Evolutionary conservation across 2,113 vertebrate genomes (phyloP), one percentile per base, ranked within the genome.

Genomic region (Hyaena hyaena): DNA sequence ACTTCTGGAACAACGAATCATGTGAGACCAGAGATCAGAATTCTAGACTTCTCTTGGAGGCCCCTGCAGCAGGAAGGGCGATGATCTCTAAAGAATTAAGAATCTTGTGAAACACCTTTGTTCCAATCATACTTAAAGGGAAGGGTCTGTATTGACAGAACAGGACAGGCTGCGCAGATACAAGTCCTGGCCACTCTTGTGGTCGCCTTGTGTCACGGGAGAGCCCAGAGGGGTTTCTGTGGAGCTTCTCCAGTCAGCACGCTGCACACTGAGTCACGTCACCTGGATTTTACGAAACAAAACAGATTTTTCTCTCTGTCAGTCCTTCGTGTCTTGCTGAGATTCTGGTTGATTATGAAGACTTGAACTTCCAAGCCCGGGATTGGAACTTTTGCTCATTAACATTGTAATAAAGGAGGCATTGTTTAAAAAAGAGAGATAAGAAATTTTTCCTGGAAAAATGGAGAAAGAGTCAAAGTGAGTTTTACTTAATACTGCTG

Each of bases 131-230:
- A 39, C 24, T 43, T 88, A 1, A 5, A 17, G 33, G 48, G 53
- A 12, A 68, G 45, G 12, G 50, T 55, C 24, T 31, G 2, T 43
- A 26, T 43, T 6, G 11, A 23, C 66, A 53, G 77, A 45, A 15
- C 10, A 2, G 45, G 55, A 7, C 16, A 28, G 43, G 68, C 48
- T 33, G 48, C 14, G 33, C 31, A 17, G 15, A 17, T 12, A 3
- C 0, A 48, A 7, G 1, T 33, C 21, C 12, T 0, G 1, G 4
- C 4, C 0, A 4, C 24, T 65, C 28, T 11, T 0, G 0, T 1
- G 28, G 7, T 17, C 17, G 4, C 14, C 0, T 1, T 2, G 3
- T 21, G 8, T 16, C 50, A 17, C 2, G 9, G 53, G 28, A 73
- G n/a, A 35, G 10, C 15, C 31, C 11, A 5, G 1, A 15, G 28